Evolutionary conservation across 2,797 vertebrate species (phyloP), one percentile per base, ranked within the genome.

Genomic region (Acanthurus tractus): DNA sequence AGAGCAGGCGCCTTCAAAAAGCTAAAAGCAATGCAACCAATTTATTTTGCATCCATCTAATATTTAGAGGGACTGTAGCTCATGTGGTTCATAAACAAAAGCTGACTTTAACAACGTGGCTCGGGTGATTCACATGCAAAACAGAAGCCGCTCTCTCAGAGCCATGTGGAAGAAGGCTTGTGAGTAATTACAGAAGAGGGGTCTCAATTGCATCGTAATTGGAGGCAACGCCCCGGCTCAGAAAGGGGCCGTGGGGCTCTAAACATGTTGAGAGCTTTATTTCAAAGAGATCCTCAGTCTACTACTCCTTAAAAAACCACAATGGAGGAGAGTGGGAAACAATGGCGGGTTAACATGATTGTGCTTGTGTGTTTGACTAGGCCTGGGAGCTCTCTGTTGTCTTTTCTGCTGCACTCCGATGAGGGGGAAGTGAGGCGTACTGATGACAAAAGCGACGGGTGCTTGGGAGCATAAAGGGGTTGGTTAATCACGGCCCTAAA

Each of bases 401-500:
- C 78, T 84, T 90, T 88, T 70, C 79, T 63, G 34, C 73, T 79
- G 64, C 62, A 70, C 90, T 87, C 89, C 72, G 63, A 46, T 90
- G 91, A 86, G 94, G 82, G 92, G 92, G 92, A 96, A 95, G 94
- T 91, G 93, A 95, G 94, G 91, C 90, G 76, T 94, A 92, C 83
- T 90, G 93, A 93, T 81, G 90, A 91, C 91, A 94, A 95, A 94
- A 93, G 86, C 76, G 78, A 68, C 74, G 88, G 89, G 76, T 88
- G 89, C 87, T 86, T 70, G 89, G 81, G 82, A 94, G 89, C 91
- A 93, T 94, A 95, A 95, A 92, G 84, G 87, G 84, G 73, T 87
- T 86, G 90, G 91, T 94, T 96, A 95, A 96, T 96, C 95, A 95
- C 76, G 70, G 90, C 93, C 93, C 90, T 95, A 92, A 94, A 94